Percentiles rank a stretch among this genome's conserved stretches.
Evolutionary conservation across 1,140 invertebrate species (phyloP).

Genomic region (Bradynema listronoti): DNA sequence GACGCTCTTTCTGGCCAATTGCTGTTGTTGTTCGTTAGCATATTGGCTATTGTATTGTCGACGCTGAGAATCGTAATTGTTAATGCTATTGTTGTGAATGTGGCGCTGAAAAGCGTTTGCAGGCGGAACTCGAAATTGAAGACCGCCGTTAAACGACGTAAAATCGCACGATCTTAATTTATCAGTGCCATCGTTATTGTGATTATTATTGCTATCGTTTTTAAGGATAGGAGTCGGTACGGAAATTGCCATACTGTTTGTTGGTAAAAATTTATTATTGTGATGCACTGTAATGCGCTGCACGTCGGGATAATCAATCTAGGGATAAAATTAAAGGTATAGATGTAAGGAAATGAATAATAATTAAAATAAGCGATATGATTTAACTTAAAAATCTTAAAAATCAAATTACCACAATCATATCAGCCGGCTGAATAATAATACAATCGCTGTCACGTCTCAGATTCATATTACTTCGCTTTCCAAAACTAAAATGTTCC

Average conservation of each 20-base stretch:
- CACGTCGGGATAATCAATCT: slow-evolving; percentile 48
- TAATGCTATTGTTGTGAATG: not conserved
- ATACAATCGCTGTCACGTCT: slow-evolving; percentile 43
- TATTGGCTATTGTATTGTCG: too few species aligned
- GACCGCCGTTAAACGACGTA: too few species aligned
- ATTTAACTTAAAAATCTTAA: too few species aligned
- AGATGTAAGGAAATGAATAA: not conserved
- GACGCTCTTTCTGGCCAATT: too few species aligned
- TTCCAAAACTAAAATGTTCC: slow-evolving; percentile 41
- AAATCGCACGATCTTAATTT: too few species aligned
- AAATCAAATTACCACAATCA: slow-evolving; percentile 50
- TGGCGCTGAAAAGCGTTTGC: not conserved
- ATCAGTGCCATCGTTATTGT: too few species aligned
- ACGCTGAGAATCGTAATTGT: too few species aligned
- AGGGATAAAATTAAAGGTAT: not conserved
- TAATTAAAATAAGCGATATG: slow-evolving; percentile 27
- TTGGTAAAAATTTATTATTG: too few species aligned
- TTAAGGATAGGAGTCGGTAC: not conserved
- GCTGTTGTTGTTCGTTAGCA: too few species aligned
- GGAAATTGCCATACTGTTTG: slow-evolving; percentile 6
- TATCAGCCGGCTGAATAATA: slow-evolving; percentile 43
- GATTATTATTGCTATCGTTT: too few species aligned
- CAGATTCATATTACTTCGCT: slow-evolving; percentile 45
- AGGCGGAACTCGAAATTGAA: not conserved
- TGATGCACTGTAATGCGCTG: slow-evolving; percentile 48